These are phyloP conservation scores for Pantherophis guttatus DNA, from an alignment of 2,113 vertebrate species.

Conservation along the genomic window DNA sequence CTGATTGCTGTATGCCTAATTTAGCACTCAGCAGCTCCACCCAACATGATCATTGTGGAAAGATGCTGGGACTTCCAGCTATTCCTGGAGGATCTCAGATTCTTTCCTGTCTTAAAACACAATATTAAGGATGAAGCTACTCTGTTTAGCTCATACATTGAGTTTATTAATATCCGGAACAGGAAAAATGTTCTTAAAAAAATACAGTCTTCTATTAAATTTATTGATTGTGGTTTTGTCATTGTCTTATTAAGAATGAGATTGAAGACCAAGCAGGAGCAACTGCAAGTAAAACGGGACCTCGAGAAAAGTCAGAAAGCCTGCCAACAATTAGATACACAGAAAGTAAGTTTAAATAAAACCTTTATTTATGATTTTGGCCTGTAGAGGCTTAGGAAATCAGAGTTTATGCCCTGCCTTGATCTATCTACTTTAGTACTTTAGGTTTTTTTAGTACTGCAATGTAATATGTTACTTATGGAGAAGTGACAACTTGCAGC, in stretches of 20 bases:
- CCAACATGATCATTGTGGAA: background rate
- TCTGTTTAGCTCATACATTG: background rate
- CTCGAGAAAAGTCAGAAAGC: slow-evolving; percentile 86
- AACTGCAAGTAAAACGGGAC: slow-evolving; percentile 86
- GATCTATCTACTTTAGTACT: background rate
- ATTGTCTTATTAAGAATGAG: slow-evolving; percentile 72
- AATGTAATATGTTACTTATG: background rate
- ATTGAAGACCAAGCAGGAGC: slow-evolving; percentile 87
- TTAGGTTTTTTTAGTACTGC: background rate
- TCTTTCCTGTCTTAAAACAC: background rate
- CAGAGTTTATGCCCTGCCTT: background rate
- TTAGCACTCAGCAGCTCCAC: background rate
- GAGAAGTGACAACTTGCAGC: background rate
- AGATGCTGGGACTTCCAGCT: background rate
- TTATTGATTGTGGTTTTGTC: slow-evolving; percentile 14
- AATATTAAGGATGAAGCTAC: background rate
- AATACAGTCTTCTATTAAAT: background rate
- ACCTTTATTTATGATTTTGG: background rate
- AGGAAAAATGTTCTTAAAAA: background rate
- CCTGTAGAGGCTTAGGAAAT: background rate
- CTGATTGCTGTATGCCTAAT: background rate
- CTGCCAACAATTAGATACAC: slow-evolving; percentile 89
- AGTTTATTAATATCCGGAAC: background rate
- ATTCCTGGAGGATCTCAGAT: background rate
- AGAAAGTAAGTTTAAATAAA: slow-evolving; percentile 77